Evolutionary conservation across 1,140 invertebrate genomes (phyloP).

Genomic region (Brachionus plicatilis): DNA sequence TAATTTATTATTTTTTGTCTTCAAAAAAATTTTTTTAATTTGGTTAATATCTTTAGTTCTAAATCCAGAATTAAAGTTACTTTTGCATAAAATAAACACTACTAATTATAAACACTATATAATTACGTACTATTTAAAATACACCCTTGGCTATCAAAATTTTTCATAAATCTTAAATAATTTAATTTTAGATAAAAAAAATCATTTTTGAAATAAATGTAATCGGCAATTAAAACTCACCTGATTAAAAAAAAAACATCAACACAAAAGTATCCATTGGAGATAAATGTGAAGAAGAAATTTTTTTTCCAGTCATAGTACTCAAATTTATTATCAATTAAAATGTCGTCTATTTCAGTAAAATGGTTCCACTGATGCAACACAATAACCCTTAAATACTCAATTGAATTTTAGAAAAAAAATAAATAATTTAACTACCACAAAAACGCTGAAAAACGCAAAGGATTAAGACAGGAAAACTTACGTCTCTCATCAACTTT

Average conservation of each 20-base stretch:
- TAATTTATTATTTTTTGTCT: too few species aligned
- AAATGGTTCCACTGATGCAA: conserved; percentile 14
- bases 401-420: not conserved
- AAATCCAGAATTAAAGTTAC: too few species aligned
- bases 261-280: conserved; percentile 30
- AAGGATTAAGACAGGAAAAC: not conserved
- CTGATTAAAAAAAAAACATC: not conserved
- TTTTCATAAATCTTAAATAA: too few species aligned
- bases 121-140: too few species aligned
- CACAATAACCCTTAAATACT: not conserved
- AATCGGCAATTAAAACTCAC: not conserved
- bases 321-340: not conserved
- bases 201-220: not conserved
- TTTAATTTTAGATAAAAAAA: not conserved
- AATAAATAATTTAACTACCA: not conserved
- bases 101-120: too few species aligned
- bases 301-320: conserved; percentile 11
- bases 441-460: not conserved
- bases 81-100: too few species aligned
- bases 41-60: too few species aligned
- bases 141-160: too few species aligned
- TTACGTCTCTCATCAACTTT: not conserved
- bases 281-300: not conserved
- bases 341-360: not conserved
- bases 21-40: too few species aligned